Evolutionary conservation across 2,888 invertebrate species (phyloP), one percentile per base, ranked within the genome.

Genomic region (Hemithea aestivaria): DNA sequence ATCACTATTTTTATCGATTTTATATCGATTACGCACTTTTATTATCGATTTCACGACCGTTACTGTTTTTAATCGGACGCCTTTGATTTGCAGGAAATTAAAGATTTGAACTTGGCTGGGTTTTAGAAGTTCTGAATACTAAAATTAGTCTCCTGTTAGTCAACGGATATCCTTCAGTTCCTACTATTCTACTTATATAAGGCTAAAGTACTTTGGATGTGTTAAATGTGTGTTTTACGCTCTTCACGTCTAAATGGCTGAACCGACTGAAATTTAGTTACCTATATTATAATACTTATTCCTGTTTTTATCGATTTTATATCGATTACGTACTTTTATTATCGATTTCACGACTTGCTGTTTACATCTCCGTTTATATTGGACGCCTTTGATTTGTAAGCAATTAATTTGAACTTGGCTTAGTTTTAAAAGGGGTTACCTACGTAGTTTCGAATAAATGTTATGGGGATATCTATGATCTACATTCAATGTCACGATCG

Each of bases 401-500:
- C 41, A 46, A 36, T 41, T 32, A 38, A 23, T 25, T 30, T 42
- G 41, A 42, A 36, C 36, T 37, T 37, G 41, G 28, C 7, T 28
- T n/a, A n/a, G n/a, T n/a, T n/a, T n/a, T n/a, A n/a, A n/a, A n/a
- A n/a, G n/a, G n/a, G n/a, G n/a, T n/a, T n/a, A n/a, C n/a, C n/a
- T n/a, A n/a, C n/a, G n/a, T n/a, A n/a, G n/a, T n/a, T n/a, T n/a
- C n/a, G n/a, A n/a, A n/a, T n/a, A n/a, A n/a, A n/a, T n/a, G 32
- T 30, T 23, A 28, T 56, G 45, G 42, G 39, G 49, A 41, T 43
- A 47, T 51, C 47, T 42, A 44, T 33, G 31, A 44, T 40, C 45
- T 36, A 34, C 35, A 47, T 49, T 44, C 51, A 52, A 55, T 51
- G 53, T 52, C 56, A 56, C 53, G 56, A 52, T 50, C 40, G 31